A percentile compares a stretch with the other conserved stretches of the same genome.
Conservation (phyloP, 1,140 invertebrate genomes). For the Anthonomus grandis region DNA sequence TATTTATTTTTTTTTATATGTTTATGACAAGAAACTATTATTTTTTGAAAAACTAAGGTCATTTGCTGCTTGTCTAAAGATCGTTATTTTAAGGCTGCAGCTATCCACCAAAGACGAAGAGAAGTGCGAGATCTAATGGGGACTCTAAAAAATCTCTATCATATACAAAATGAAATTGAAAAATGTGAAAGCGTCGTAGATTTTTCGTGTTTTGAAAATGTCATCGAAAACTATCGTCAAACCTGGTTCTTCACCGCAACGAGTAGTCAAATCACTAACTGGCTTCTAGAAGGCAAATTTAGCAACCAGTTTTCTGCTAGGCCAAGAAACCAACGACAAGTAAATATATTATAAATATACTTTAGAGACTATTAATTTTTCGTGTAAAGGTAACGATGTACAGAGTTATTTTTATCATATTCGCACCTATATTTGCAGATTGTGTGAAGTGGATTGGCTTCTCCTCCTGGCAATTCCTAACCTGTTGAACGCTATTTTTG, state of each 20-base stretch:
- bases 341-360: too few relatives aligned
- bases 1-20: too few relatives aligned
- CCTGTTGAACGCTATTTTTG: too few relatives aligned
- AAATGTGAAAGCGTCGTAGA: conserved; percentile 19
- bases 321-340: background rate
- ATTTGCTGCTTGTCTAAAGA: too few relatives aligned
- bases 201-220: conserved; percentile 26
- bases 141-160: conserved; percentile 23
- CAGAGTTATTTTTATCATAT: too few relatives aligned
- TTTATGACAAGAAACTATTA: too few relatives aligned
- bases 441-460: too few relatives aligned
- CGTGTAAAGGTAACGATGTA: conserved; percentile 6
- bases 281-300: conserved; percentile 30
- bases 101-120: conserved; percentile 4
- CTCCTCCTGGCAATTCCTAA: too few relatives aligned
- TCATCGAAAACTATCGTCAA: conserved; percentile 22
- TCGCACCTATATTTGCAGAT: too few relatives aligned
- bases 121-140: conserved; percentile 4
- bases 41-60: too few relatives aligned
- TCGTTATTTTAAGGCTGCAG: background rate
- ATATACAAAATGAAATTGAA: conserved; percentile 16
- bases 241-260: conserved; percentile 34
- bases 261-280: conserved; percentile 25
- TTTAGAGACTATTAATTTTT: too few relatives aligned
- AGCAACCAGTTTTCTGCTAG: background rate